Percentiles rank a stretch among this genome's conserved stretches.
These are phyloP conservation scores for Lasiurus cinereus DNA, from an alignment of 2,113 vertebrate species.

Conservation along the genomic window DNA sequence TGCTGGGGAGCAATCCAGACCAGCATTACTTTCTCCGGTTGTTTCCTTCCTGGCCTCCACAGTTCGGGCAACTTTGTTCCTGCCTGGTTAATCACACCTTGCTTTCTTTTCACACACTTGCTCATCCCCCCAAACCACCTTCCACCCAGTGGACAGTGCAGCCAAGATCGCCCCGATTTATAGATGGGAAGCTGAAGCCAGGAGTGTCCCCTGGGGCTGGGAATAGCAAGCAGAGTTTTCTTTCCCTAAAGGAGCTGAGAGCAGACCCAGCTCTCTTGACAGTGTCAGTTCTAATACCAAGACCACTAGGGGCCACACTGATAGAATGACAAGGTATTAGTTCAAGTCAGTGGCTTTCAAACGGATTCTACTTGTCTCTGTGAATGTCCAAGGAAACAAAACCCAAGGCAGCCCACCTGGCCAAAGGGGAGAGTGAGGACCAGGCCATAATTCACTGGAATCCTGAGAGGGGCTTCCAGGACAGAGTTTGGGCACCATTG, in stretches of 20 bases:
- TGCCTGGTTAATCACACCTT: background rate
- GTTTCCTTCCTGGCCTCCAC: background rate
- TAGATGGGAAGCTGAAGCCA: background rate
- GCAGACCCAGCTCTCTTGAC: accelerated
- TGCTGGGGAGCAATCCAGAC: background rate
- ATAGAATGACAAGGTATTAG: background rate
- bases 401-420: accelerated
- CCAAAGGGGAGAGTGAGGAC: accelerated
- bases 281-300: background rate
- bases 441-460: background rate
- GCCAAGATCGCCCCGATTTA: accelerated
- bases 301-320: no score
- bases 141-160: background rate
- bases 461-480: accelerated
- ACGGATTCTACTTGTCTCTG: background rate
- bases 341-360: background rate
- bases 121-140: accelerated
- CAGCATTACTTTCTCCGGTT: accelerated
- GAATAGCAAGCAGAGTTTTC: background rate
- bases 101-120: accelerated
- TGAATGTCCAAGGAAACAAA: accelerated
- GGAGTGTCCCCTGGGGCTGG: accelerated
- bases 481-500: background rate
- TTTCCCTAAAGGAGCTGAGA: background rate
- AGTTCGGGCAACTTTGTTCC: accelerated